phyloP scores from a whole-genome alignment of 2,888 invertebrate species.

The Lasioglossum lativentre region DNA sequence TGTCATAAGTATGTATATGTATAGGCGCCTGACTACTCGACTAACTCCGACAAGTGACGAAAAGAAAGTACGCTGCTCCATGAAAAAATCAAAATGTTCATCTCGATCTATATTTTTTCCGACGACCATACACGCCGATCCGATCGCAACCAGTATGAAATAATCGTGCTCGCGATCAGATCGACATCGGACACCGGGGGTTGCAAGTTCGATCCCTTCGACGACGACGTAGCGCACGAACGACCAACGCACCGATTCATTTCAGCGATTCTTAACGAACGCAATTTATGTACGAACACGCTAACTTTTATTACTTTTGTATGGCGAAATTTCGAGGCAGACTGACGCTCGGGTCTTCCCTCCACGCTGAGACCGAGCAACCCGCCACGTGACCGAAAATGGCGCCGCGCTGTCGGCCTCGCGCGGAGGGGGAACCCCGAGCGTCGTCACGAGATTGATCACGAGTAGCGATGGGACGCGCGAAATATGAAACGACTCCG shows the following conservation, averaged over 20 bases:
- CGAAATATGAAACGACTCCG: neutral
- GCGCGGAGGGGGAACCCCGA: neutral
- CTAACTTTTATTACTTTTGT: constrained; percentile 61
- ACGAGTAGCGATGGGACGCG: constrained; percentile 11
- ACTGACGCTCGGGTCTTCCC: constrained; percentile 1
- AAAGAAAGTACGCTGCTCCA: constrained; percentile 51
- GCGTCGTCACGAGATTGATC: constrained; percentile 9
- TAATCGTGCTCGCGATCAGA: constrained; percentile 17
- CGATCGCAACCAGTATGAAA: constrained; percentile 28
- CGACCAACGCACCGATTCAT: constrained; percentile 45
- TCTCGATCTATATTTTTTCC: constrained; percentile 3
- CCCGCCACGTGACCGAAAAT: neutral
- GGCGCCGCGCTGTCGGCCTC: neutral
- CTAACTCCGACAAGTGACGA: constrained; percentile 59
- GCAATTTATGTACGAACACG: constrained; percentile 34
- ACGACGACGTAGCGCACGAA: constrained; percentile 55
- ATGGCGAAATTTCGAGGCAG: constrained; percentile 16
- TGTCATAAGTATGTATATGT: constrained; percentile 45
- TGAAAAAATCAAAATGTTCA: constrained; percentile 11
- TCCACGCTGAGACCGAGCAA: neutral
- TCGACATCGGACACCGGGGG: constrained; percentile 7
- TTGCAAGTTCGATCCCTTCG: constrained; percentile 20
- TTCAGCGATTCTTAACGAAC: constrained; percentile 50
- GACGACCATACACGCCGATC: constrained; percentile 32
- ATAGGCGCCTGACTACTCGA: constrained; percentile 63